Percentiles rank a stretch among this genome's conserved stretches.
Evolutionary conservation across 2,888 invertebrate genomes (phyloP).

Genomic region (Chymomyza procnemis): DNA sequence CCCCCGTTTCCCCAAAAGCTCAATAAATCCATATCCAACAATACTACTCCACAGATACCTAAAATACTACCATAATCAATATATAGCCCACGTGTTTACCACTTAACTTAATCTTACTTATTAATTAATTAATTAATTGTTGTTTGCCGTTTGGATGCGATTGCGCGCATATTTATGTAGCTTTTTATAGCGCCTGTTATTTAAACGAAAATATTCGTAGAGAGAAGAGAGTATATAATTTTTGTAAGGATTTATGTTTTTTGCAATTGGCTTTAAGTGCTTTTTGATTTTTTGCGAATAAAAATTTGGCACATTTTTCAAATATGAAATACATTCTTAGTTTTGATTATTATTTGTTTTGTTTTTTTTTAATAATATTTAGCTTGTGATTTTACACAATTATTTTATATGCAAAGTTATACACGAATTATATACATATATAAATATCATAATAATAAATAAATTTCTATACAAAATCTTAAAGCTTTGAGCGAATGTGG

Average conservation of each 20-base stretch:
- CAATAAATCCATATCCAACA: neutral
- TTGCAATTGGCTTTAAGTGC: constrained; percentile 56
- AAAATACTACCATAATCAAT: neutral
- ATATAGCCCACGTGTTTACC: constrained; percentile 43
- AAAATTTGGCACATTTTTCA: constrained; percentile 25
- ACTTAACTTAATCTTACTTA: constrained; percentile 48
- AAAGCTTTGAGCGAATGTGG: constrained; percentile 2
- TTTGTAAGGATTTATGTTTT: constrained; percentile 53
- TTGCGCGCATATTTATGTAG: constrained; percentile 52
- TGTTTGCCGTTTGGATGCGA: constrained; percentile 54
- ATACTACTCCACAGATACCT: neutral
- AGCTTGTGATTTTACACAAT: constrained; percentile 73
- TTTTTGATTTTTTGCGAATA: constrained; percentile 59
- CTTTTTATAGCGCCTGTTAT: constrained; percentile 66
- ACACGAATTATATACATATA: constrained; percentile 28
- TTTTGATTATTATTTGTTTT: constrained; percentile 16
- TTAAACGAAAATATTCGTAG: constrained; percentile 31
- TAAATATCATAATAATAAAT: constrained; percentile 13
- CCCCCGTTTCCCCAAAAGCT: neutral
- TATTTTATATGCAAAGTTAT: constrained; percentile 47
- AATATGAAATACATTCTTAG: neutral
- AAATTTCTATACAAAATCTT: neutral
- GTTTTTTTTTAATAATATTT: constrained; percentile 68
- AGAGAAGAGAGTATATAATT: constrained; percentile 46
- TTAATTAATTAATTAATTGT: constrained; percentile 52